These are phyloP conservation scores for Acanthosoma haemorrhoidale DNA, from an alignment of 2,888 invertebrate species.

Conservation along the genomic window DNA sequence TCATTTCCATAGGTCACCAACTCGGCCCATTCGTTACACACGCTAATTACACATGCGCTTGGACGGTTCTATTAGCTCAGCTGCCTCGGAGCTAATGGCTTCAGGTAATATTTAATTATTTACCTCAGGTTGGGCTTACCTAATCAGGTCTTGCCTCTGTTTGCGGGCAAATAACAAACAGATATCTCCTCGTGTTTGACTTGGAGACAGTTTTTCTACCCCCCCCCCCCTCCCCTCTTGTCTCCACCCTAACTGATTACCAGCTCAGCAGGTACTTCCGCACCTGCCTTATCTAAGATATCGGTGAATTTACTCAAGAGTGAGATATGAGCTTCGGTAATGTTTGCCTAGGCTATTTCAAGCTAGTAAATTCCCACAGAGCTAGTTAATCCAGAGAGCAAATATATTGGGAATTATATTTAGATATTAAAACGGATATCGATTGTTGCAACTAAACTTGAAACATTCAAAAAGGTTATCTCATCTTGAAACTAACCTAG, in stretches of 20 bases:
- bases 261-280: neutral
- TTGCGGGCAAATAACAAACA: neutral
- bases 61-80: neutral
- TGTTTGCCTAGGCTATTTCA: too few relatives aligned
- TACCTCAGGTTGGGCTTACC: neutral
- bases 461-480: too few relatives aligned
- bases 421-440: too few relatives aligned
- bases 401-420: too few relatives aligned
- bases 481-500: too few relatives aligned
- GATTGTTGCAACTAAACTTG: too few relatives aligned
- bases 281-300: neutral
- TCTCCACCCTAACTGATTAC: neutral
- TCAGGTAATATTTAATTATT: slow-evolving; percentile 6
- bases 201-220: neutral
- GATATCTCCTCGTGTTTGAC: neutral
- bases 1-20: too few relatives aligned
- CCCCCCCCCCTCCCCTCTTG: neutral
- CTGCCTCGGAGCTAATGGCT: neutral
- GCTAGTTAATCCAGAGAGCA: too few relatives aligned
- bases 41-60: neutral
- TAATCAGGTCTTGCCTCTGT: slow-evolving; percentile 8
- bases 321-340: neutral
- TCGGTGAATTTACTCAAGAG: slow-evolving; percentile 9
- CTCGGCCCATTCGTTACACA: too few relatives aligned
- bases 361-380: too few relatives aligned